A percentile compares a stretch with the other conserved stretches of the same genome.
Evolutionary conservation across 2,888 invertebrate species (phyloP).

Genomic region (Melanotus villosus): DNA sequence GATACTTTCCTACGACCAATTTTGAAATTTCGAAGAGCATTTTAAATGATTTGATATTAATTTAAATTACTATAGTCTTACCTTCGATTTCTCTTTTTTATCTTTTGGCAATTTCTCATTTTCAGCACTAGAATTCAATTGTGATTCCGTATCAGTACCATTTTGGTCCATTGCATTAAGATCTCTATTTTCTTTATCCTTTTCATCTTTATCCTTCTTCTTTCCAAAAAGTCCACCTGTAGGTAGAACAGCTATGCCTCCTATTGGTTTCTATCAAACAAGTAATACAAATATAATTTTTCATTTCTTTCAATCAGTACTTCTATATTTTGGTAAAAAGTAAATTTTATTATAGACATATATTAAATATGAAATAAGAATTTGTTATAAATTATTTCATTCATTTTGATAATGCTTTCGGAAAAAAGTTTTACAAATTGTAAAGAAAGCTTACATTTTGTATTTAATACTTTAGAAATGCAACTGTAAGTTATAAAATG

Average conservation of each 20-base stretch:
- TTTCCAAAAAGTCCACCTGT: conserved; percentile 74
- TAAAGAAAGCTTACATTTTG: too few relatives aligned
- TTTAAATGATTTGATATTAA: too few relatives aligned
- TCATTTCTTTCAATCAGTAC: background rate
- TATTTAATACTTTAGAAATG: too few relatives aligned
- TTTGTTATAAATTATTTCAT: too few relatives aligned
- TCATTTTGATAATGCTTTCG: too few relatives aligned
- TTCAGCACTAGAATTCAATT: conserved; percentile 61
- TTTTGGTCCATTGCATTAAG: conserved; percentile 65
- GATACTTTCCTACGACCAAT: too few relatives aligned
- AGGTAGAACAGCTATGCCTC: conserved; percentile 88
- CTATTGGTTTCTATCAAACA: conserved; percentile 82
- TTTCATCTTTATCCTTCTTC: conserved; percentile 73
- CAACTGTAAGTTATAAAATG: too few relatives aligned
- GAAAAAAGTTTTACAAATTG: too few relatives aligned
- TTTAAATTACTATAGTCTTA: conserved; percentile 52
- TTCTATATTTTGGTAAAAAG: too few relatives aligned
- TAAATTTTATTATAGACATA: too few relatives aligned
- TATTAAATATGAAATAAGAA: too few relatives aligned
- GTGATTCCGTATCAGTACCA: conserved; percentile 63
- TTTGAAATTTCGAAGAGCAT: too few relatives aligned
- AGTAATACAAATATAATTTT: conserved; percentile 30
- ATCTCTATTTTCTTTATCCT: conserved; percentile 72
- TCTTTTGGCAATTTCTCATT: conserved; percentile 68
- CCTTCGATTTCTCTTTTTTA: conserved; percentile 70